These are phyloP conservation scores for Plusia festucae DNA, from an alignment of 2,888 invertebrate species.

Conservation along the genomic window DNA sequence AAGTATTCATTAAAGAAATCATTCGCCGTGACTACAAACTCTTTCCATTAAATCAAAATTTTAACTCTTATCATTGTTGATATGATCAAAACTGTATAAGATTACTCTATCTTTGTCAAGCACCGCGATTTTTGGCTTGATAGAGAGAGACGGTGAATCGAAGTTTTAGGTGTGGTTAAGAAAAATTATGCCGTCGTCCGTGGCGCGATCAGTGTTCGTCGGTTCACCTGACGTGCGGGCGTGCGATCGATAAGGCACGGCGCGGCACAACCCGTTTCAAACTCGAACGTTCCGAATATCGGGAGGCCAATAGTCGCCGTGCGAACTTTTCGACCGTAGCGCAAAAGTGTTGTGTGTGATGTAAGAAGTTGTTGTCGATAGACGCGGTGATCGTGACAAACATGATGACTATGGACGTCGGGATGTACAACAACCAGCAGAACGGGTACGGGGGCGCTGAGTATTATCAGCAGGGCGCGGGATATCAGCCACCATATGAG, in stretches of 20 bases:
- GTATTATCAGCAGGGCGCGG: conserved; percentile 87
- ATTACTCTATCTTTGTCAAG: conserved; percentile 73
- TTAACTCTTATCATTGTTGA: conserved; percentile 75
- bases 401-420: conserved; percentile 95
- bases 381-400: conserved; percentile 79
- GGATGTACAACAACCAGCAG: conserved; percentile 93
- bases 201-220: conserved; percentile 80
- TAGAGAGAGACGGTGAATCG: conserved; percentile 74
- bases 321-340: conserved; percentile 54
- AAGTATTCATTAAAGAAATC: conserved; percentile 65
- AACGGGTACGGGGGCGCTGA: conserved; percentile 87
- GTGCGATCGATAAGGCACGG: conserved; percentile 76
- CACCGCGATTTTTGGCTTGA: conserved; percentile 47
- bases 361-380: conserved; percentile 77
- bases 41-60: conserved; percentile 73
- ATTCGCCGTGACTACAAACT: conserved; percentile 63
- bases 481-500: conserved; percentile 82
- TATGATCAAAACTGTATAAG: conserved; percentile 67
- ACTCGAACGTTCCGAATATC: conserved; percentile 71
- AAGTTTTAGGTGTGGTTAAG: conserved; percentile 80
- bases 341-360: conserved; percentile 83
- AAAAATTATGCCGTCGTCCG: conserved; percentile 73
- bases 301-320: conserved; percentile 67
- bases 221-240: conserved; percentile 81
- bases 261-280: conserved; percentile 69